Base-by-base conservation (phyloP, 1,140 invertebrate species). In the Achroia grisella region DNA sequence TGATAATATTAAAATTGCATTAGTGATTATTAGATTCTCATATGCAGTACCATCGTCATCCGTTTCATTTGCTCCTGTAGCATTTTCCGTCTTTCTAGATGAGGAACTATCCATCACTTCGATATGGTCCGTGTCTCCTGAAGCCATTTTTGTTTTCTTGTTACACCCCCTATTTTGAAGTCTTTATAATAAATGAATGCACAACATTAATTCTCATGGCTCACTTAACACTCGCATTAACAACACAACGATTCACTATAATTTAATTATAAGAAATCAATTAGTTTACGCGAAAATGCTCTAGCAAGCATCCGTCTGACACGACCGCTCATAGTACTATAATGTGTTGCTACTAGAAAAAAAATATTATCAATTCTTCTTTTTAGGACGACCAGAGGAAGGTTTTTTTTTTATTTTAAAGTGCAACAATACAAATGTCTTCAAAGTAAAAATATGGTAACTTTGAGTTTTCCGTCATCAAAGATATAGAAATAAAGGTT, bases 131-230 rank as follows among this genome's bases (percentile, higher is more conserved):
- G 81, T 88, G 76, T 90, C 88, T 64, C 89, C 88, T 73, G 89
- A 90, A 88, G 89, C 89, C 89, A 90, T 90, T 88, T 89, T 89
- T 88, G 64, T 71, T 82, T 75, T 63, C 56, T 54, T 70, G 57
- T 69, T 71, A 80, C 77, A 81, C 75, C 77, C 71, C 72, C 70
- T 79, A 78, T 78, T 76, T 77, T 72, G 56, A 64, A 71, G 72
- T 80, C 68, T 72, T 62, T 68, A 33, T 52, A 46, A 51, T 60
- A 6, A 72, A 70, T 71, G 23, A 64, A 56, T 59, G 56, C 67
- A 75, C 71, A 77, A 72, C 70, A 72, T 62, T 65, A 65, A 69
- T 70, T 73, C 48, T 63, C 77, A 84, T 84, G 77, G 77, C 72
- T 78, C 71, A 78, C 76, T 73, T 77, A 58, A 77, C 75, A 74